Conservation (phyloP, 2,113 vertebrate genomes). For the Gambusia holbrooki region DNA sequence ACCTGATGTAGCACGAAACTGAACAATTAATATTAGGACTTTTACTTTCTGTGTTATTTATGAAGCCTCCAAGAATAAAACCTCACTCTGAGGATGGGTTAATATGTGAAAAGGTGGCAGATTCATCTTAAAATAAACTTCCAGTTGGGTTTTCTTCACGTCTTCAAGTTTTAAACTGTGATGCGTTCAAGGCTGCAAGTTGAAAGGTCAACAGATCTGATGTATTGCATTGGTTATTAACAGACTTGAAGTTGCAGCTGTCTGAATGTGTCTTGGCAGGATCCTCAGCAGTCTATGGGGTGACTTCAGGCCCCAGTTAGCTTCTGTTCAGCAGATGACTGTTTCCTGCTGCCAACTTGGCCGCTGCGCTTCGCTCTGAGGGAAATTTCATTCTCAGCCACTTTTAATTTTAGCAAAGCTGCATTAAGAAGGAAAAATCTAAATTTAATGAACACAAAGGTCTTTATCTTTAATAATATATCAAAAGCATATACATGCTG, state of each 20-base stretch:
- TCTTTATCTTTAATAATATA: neutral
- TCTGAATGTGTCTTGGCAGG: neutral
- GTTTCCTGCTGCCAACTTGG: constrained; percentile 15
- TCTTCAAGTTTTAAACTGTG: neutral
- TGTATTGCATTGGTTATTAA: neutral
- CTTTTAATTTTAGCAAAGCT: constrained; percentile 7
- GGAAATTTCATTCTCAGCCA: constrained; percentile 6
- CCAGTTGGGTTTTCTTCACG: neutral
- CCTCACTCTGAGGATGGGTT: no score
- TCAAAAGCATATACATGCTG: neutral
- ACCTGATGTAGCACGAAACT: neutral
- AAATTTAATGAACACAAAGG: neutral
- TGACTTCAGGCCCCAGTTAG: neutral
- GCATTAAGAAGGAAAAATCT: neutral
- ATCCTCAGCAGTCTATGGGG: neutral
- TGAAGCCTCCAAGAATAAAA: neutral
- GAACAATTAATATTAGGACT: neutral
- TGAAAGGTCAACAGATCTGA: neutral
- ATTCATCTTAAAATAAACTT: neutral
- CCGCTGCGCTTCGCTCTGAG: neutral
- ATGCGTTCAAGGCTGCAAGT: neutral
- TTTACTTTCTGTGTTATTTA: no score
- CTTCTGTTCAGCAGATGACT: constrained; percentile 25
- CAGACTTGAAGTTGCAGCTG: neutral
- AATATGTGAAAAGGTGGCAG: neutral